phyloP scores from a whole-genome alignment of 1,140 invertebrate genomes.

The Aphaenogaster rudis region DNA sequence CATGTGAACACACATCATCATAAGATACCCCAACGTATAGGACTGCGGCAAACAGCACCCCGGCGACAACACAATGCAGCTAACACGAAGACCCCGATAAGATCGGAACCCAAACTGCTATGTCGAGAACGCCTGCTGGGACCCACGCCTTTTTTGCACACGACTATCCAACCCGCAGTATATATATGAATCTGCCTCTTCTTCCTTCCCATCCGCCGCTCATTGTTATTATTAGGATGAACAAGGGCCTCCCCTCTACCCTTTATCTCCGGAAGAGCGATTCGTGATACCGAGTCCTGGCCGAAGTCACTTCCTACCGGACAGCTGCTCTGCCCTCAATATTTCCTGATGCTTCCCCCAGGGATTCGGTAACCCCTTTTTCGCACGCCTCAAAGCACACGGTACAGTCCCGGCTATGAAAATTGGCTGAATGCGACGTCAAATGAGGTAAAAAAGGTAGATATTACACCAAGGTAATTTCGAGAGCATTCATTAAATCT shows the following conservation, averaged over 20 bases:
- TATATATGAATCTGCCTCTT: conserved; percentile 66
- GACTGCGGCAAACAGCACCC: conserved; percentile 74
- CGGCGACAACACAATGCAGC: conserved; percentile 82
- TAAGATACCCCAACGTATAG: conserved; percentile 27
- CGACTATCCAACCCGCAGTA: conserved; percentile 71
- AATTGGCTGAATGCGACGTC: neutral
- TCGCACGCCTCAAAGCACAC: conserved; percentile 44
- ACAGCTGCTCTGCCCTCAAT: conserved; percentile 65
- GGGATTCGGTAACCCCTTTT: conserved; percentile 59
- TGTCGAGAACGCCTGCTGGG: conserved; percentile 82
- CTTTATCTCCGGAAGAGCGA: conserved; percentile 62
- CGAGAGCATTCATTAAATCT: neutral
- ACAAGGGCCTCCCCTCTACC: conserved; percentile 53
- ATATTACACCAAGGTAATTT: neutral
- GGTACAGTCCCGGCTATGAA: neutral
- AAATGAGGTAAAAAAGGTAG: neutral
- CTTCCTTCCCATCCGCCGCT: neutral
- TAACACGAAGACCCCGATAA: conserved; percentile 80
- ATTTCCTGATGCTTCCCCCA: conserved; percentile 32
- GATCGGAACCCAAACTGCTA: conserved; percentile 82
- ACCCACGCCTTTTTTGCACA: conserved; percentile 82
- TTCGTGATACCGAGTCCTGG: conserved; percentile 40
- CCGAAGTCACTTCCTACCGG: conserved; percentile 74
- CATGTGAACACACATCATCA: conserved; percentile 29
- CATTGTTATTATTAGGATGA: conserved; percentile 75